A percentile compares a stretch with the other conserved stretches of the same genome.
Conservation (phyloP, 2,797 vertebrate genomes). For the Allobates femoralis region DNA sequence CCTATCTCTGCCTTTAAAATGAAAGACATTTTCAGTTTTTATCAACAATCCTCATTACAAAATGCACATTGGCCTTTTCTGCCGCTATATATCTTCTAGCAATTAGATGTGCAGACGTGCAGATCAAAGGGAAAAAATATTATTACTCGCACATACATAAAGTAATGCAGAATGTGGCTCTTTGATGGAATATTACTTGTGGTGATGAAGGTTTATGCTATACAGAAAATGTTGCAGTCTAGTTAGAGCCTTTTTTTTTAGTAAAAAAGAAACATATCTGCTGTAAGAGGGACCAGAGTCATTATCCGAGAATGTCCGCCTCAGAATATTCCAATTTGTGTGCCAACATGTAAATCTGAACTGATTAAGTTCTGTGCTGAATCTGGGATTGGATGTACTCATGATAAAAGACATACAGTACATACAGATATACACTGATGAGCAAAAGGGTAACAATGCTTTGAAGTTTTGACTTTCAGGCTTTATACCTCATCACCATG, state of each 20-base stretch:
- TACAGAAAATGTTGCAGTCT: constrained; percentile 6
- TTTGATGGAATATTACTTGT: not conserved
- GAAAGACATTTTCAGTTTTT: constrained; percentile 18
- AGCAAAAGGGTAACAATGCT: no score
- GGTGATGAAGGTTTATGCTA: constrained; percentile 14
- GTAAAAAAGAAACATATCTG: not conserved
- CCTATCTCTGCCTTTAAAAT: not conserved
- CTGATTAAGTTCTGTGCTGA: not conserved
- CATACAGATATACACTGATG: no score
- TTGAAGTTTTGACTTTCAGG: no score
- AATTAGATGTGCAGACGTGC: constrained; percentile 20
- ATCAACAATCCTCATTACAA: constrained; percentile 21
- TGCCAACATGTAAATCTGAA: not conserved
- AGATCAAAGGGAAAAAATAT: constrained; percentile 41
- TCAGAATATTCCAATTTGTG: not conserved
- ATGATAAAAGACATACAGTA: not conserved
- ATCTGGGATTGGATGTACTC: not conserved
- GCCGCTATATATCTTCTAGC: constrained; percentile 25
- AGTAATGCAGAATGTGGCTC: constrained; percentile 1
- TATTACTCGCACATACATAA: constrained; percentile 5
- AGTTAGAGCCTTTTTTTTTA: constrained; percentile 9
- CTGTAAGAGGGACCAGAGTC: not conserved
- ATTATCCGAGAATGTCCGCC: not conserved
- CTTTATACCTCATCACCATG: no score
- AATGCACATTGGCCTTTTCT: constrained; percentile 26